Base-by-base conservation (phyloP, 2,888 invertebrate species). In the Amblyjoppa fuscipennis region DNA sequence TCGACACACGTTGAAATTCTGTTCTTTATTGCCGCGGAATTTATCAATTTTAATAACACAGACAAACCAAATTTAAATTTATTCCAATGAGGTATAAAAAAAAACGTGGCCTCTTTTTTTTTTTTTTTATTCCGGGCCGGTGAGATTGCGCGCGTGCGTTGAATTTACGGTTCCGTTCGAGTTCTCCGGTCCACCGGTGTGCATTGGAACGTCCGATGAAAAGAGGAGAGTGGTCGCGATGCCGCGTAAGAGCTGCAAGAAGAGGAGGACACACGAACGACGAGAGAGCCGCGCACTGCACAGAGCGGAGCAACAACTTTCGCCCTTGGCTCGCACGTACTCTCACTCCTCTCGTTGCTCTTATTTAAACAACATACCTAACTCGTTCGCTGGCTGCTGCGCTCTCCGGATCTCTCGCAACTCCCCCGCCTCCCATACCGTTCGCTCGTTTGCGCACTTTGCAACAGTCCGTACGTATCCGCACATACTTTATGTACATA, bases 351-450 rank as follows among this genome's bases (percentile, higher is more conserved):
- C 92, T 90, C 90, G 88, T 91, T 93, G 93, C 93, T 93, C 93
- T 93, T 93, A 92, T 93, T 93, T 92, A 93, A 93, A 93, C 93
- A 93, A 91, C 93, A 93, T 93, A 92, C 93, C 93, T 91, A 92
- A 92, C 93, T 92, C 91, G 92, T 91, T 93, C 91, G 91, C 91
- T 90, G 79, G 74, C 91, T 91, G 90, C 90, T 90, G 71, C 90
- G 90, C 91, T 84, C 91, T 82, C 80, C 69, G 73, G 81, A 84
- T 84, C 76, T 81, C 74, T 64, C 25, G 64, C 80, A 78, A 81
- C 84, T 81, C 84, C 86, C 86, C 84, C 86, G 84, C 81, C 86
- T 59, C 81, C 84, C 86, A 81, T 84, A 81, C 77, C 69, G 59
- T 38, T 45, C 76, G n/a, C 28, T 70, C 70, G 53, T 31, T 79